Evolutionary conservation across 2,888 invertebrate genomes (phyloP).

Genomic region (Eristalinus aeneus): DNA sequence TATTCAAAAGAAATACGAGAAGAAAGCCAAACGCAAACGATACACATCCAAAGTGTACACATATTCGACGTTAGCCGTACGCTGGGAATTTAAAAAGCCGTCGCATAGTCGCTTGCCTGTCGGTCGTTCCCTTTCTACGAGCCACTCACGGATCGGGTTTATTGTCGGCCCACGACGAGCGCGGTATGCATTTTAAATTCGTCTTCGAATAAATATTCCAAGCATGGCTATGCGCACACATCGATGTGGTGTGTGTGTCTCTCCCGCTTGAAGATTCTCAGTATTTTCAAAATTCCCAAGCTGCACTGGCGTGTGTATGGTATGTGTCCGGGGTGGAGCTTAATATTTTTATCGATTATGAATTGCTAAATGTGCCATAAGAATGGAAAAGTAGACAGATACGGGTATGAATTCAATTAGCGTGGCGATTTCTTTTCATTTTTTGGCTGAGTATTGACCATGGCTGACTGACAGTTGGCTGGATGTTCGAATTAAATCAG

Average conservation of each 20-base stretch:
- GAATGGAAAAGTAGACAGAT: constrained; percentile 2
- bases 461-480: background rate
- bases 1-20: constrained; percentile 17
- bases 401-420: background rate
- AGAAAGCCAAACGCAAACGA: background rate
- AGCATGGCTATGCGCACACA: constrained; percentile 31
- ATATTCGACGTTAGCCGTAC: constrained; percentile 31
- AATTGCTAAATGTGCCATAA: constrained; percentile 27
- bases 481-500: background rate
- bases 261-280: background rate
- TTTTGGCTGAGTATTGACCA: background rate
- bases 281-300: background rate
- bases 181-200: constrained; percentile 63
- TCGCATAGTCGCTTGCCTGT: background rate
- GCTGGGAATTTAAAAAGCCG: constrained; percentile 21
- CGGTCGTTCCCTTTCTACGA: constrained; percentile 7
- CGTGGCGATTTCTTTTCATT: background rate
- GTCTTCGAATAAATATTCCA: constrained; percentile 57
- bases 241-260: background rate
- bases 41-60: background rate
- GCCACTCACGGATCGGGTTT: constrained; percentile 12
- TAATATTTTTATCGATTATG: constrained; percentile 46
- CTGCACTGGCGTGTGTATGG: background rate
- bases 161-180: constrained; percentile 39
- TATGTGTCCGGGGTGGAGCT: background rate